Evolutionary conservation across 2,888 invertebrate genomes (phyloP).

Genomic region (Lithophane socia): DNA sequence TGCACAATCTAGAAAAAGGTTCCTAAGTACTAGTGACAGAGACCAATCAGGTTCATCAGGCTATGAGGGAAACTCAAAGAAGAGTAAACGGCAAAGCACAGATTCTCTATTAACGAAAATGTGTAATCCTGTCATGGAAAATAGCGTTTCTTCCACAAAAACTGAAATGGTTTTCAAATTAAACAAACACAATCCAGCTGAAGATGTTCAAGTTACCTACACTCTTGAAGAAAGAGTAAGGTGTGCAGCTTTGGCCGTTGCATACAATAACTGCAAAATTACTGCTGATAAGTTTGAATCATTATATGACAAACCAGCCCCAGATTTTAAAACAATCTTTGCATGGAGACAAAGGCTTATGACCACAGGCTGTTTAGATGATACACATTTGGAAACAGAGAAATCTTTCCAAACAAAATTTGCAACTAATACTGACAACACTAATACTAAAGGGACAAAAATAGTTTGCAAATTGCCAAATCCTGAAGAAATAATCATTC

Average conservation of each 20-base stretch:
- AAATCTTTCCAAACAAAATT: conserved; percentile 32
- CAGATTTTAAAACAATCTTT: conserved; percentile 88
- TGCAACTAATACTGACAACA: conserved; percentile 18
- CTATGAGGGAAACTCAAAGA: conserved; percentile 83
- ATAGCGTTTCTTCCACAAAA: conserved; percentile 86
- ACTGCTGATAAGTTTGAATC: conserved; percentile 84
- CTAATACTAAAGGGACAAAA: conserved; percentile 56
- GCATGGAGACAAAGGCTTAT: conserved; percentile 84
- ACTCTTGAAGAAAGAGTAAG: conserved; percentile 84
- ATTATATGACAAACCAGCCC: conserved; percentile 85
- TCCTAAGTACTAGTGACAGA: conserved; percentile 79
- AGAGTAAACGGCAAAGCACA: conserved; percentile 73
- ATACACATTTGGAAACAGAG: conserved; percentile 76
- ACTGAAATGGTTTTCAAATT: conserved; percentile 83
- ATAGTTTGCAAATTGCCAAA: conserved; percentile 74
- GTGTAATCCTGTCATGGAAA: conserved; percentile 86
- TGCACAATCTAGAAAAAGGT: conserved; percentile 76
- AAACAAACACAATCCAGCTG: conserved; percentile 78
- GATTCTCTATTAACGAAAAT: conserved; percentile 72
- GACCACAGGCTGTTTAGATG: conserved; percentile 84
- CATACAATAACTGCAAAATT: conserved; percentile 86
- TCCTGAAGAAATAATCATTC: conserved; percentile 84
- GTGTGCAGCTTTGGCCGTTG: conserved; percentile 86
- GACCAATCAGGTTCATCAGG: conserved; percentile 82
- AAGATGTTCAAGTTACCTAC: conserved; percentile 83